Conservation (phyloP, 2,113 vertebrate species). For the Dolichotis patagonum region DNA sequence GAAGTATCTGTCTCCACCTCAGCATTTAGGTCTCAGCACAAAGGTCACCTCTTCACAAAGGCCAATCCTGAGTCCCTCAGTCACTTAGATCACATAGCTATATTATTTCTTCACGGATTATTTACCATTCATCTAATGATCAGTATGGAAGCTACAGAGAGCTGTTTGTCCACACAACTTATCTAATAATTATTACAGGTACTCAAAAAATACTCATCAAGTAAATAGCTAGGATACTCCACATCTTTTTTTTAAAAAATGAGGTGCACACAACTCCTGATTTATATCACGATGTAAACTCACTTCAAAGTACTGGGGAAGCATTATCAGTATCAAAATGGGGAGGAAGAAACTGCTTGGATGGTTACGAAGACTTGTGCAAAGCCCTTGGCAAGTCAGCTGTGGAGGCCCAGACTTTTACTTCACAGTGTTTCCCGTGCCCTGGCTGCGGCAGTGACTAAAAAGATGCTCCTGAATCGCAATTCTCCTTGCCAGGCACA, state of each 20-base stretch:
- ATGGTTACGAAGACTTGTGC: not conserved
- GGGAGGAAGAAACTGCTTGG: not conserved
- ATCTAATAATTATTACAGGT: not conserved
- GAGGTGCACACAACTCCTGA: not conserved
- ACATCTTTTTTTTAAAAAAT: not conserved
- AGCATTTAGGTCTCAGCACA: not conserved
- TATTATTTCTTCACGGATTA: not conserved
- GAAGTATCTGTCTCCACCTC: not conserved
- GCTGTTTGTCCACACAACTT: not conserved
- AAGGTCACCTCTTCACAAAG: not conserved
- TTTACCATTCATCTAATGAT: not conserved
- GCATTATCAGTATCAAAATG: accelerated
- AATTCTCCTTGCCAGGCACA: not conserved
- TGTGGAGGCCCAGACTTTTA: not conserved
- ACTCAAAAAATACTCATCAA: not conserved
- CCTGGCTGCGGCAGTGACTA: not conserved
- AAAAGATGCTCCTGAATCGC: not conserved
- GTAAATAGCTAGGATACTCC: not conserved
- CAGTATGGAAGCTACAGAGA: not conserved
- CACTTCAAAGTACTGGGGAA: not conserved
- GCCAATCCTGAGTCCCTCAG: not conserved
- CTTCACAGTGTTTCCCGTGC: accelerated
- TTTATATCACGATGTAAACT: not conserved
- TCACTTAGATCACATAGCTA: not conserved
- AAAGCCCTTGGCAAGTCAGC: not conserved